phyloP scores from a whole-genome alignment of 1,140 invertebrate genomes.

The Drosophila auraria region DNA sequence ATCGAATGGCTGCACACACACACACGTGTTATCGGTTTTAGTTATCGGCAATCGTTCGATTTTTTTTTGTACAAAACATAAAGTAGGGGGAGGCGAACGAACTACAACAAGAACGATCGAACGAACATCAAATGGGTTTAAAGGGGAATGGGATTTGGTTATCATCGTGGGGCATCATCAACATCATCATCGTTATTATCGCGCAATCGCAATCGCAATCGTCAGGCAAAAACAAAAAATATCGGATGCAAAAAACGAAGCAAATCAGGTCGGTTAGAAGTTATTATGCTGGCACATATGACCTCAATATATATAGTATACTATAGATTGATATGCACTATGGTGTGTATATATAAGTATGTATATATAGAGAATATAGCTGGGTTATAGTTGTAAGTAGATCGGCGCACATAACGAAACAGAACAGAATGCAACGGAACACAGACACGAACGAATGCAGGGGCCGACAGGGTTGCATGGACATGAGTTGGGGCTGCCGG shows the following conservation, averaged over 20 bases:
- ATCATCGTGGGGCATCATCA: slow-evolving; percentile 37
- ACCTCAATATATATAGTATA: slow-evolving; percentile 24
- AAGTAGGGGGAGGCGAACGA: slow-evolving; percentile 4
- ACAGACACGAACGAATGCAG: slow-evolving; percentile 27
- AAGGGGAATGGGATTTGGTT: slow-evolving; percentile 18
- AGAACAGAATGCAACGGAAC: slow-evolving; percentile 51
- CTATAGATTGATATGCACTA: slow-evolving; percentile 23
- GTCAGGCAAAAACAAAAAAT: slow-evolving; percentile 35
- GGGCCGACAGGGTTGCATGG: slow-evolving; percentile 26
- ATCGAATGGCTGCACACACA: slow-evolving; percentile 35
- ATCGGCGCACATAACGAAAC: slow-evolving; percentile 45
- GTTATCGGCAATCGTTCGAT: slow-evolving; percentile 32
- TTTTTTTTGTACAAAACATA: slow-evolving; percentile 38
- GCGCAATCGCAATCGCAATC: slow-evolving; percentile 24
- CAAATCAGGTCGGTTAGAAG: slow-evolving; percentile 29
- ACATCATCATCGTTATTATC: slow-evolving; percentile 13
- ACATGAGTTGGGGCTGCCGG: slow-evolving; percentile 21
- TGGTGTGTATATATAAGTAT: slow-evolving; percentile 15
- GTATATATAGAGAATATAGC: slow-evolving; percentile 18
- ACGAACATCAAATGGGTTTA: slow-evolving; percentile 34
- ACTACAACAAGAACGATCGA: slow-evolving; percentile 30
- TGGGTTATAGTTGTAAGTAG: slow-evolving; percentile 21
- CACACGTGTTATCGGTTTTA: slow-evolving; percentile 36
- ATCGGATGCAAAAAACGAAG: slow-evolving; percentile 38
- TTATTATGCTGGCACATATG: slow-evolving; percentile 45